Percentiles rank a stretch among this genome's conserved stretches.
phyloP scores from a whole-genome alignment of 2,113 vertebrate genomes.

The Thamnophis sirtalis region DNA sequence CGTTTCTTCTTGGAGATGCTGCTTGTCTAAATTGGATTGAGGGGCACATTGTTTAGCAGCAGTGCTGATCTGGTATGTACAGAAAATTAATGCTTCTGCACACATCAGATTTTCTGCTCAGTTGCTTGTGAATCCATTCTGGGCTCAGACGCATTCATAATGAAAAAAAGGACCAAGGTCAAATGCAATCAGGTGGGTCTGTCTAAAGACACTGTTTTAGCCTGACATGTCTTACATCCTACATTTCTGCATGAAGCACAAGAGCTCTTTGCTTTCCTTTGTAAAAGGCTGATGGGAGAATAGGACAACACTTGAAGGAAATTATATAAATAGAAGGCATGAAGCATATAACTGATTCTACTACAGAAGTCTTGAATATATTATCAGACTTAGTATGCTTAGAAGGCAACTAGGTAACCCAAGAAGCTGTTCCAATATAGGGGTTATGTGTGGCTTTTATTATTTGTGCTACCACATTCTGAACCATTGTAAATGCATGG shows the following conservation, averaged over 20 bases:
- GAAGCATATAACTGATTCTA: neutral
- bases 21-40: conserved; percentile 3
- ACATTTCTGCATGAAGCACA: conserved; percentile 2
- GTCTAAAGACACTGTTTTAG: neutral
- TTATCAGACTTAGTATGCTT: neutral
- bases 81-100: conserved; percentile 25
- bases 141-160: neutral
- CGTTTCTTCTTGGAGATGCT: neutral
- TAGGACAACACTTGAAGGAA: neutral
- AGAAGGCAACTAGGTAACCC: neutral
- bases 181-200: conserved; percentile 15
- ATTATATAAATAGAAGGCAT: neutral
- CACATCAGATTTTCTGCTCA: conserved; percentile 24
- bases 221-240: conserved; percentile 2
- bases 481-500: neutral
- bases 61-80: conserved; percentile 4
- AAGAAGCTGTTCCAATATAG: neutral
- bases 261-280: neutral
- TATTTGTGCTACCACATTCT: neutral
- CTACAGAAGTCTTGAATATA: neutral
- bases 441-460: neutral
- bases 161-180: conserved; percentile 18
- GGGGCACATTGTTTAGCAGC: conserved; percentile 16
- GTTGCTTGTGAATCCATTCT: conserved; percentile 14
- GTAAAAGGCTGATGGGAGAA: neutral